Conservation (phyloP, 2,113 vertebrate genomes). For the Propithecus coquereli region DNA sequence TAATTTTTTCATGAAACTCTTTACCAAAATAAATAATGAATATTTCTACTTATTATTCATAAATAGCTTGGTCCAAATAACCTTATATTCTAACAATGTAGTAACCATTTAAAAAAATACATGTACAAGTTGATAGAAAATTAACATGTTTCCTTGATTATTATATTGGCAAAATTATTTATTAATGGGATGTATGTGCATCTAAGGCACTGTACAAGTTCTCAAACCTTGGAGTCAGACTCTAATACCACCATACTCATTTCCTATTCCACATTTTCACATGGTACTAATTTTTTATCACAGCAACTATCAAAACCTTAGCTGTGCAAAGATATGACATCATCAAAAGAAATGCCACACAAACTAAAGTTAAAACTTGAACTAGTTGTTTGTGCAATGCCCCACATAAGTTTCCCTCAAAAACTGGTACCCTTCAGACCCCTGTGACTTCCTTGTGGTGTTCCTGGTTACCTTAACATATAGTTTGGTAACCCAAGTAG, state of each 20-base stretch:
- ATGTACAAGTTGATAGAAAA: background rate
- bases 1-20: background rate
- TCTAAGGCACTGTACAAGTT: background rate
- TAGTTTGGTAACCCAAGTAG: background rate
- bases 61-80: background rate
- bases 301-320: background rate
- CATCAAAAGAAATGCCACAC: background rate
- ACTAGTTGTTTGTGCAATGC: background rate
- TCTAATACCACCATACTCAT: background rate
- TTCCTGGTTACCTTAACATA: background rate
- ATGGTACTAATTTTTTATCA: background rate
- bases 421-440: background rate
- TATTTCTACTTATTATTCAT: background rate
- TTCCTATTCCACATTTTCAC: background rate
- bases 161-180: background rate
- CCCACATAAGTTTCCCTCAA: background rate
- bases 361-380: constrained; percentile 19
- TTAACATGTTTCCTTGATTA: background rate
- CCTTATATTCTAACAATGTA: background rate
- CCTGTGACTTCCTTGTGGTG: background rate
- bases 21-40: background rate
- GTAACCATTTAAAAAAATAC: background rate
- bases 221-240: background rate
- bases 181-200: background rate
- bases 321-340: background rate